Evolutionary conservation across 2,797 vertebrate species (phyloP).

Genomic region (Tiaroga cobitis): DNA sequence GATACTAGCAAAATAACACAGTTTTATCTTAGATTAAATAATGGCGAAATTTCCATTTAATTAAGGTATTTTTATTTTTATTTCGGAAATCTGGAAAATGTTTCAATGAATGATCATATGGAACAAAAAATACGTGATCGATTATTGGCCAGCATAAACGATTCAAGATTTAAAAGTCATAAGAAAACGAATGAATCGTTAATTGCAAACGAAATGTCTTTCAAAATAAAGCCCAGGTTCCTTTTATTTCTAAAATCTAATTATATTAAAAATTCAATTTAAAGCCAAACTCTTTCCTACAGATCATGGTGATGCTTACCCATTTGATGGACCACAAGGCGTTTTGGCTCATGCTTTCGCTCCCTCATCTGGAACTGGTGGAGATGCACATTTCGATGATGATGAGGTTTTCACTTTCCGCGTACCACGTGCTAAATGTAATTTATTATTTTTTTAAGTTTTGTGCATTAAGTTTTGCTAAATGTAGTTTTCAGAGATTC

Average conservation of each 20-base stretch:
- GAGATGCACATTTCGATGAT: slow-evolving; percentile 68
- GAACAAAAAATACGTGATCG: not conserved
- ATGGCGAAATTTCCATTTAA: not conserved
- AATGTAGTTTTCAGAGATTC: not conserved
- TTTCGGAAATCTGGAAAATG: not conserved
- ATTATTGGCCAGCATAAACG: not conserved
- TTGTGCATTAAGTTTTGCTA: not conserved
- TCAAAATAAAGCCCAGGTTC: not conserved
- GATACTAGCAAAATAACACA: not conserved
- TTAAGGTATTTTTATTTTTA: not conserved
- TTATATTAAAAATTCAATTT: not conserved
- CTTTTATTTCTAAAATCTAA: not conserved
- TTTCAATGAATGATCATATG: not conserved
- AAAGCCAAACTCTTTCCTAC: not conserved
- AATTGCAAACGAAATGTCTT: not conserved
- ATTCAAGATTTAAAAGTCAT: not conserved
- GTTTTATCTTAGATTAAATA: not conserved
- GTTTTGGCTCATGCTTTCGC: slow-evolving; percentile 65
- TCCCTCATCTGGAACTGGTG: slow-evolving; percentile 55
- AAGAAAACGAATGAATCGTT: not conserved
- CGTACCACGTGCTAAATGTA: not conserved
- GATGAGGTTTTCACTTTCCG: slow-evolving; percentile 60
- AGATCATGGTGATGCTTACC: slow-evolving; percentile 65
- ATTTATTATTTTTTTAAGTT: not conserved
- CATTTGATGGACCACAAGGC: slow-evolving; percentile 60